phyloP scores from a whole-genome alignment of 1,140 invertebrate genomes.

The Pseudomyrmex dendroicus region DNA sequence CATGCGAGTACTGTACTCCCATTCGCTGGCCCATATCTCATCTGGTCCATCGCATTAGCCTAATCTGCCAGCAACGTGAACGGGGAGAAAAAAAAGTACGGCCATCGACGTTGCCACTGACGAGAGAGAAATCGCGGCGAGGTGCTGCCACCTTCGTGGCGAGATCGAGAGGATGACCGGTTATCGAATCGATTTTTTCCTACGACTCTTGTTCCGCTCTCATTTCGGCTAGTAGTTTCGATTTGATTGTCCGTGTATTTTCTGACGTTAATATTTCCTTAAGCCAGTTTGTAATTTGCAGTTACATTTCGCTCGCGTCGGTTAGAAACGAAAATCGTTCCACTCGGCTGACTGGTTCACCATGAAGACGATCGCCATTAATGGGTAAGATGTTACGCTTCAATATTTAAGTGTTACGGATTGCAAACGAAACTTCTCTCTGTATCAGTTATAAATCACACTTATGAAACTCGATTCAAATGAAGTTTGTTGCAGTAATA shows the following conservation, averaged over 20 bases:
- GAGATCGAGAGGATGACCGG: constrained; percentile 73
- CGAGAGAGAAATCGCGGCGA: constrained; percentile 79
- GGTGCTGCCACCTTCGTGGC: constrained; percentile 82
- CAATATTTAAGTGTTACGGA: background rate
- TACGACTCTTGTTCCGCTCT: constrained; percentile 32
- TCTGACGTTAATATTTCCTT: constrained; percentile 10
- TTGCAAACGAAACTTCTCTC: background rate
- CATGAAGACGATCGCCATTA: background rate
- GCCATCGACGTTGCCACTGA: constrained; percentile 81
- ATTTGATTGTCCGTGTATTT: constrained; percentile 34
- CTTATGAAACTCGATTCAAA: background rate
- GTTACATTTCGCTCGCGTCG: constrained; percentile 16
- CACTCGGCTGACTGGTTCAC: background rate
- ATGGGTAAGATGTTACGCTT: constrained; percentile 18
- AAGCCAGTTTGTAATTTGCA: background rate
- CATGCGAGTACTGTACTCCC: constrained; percentile 79
- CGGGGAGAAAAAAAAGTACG: constrained; percentile 72
- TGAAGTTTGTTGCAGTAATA: background rate
- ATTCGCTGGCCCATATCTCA: constrained; percentile 85
- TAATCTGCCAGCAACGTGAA: constrained; percentile 79
- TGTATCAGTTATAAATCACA: background rate
- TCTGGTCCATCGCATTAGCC: constrained; percentile 83
- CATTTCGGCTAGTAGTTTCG: constrained; percentile 29
- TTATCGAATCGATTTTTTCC: constrained; percentile 79
- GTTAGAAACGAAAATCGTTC: background rate